These are phyloP conservation scores for Neodiprion fabricii DNA, from an alignment of 1,140 invertebrate species.

Conservation along the genomic window DNA sequence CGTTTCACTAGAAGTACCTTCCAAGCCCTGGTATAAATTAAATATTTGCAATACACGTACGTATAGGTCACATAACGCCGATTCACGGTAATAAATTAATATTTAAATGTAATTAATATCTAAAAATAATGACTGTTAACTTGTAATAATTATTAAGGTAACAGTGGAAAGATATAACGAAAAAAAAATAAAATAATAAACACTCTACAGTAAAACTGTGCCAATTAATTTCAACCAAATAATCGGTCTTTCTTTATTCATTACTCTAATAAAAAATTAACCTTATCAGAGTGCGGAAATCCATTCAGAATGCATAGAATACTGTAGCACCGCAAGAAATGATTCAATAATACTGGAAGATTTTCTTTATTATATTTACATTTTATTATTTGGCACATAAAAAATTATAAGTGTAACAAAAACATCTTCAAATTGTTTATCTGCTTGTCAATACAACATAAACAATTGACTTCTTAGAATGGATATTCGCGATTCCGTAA, in stretches of 20 bases:
- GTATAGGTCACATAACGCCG: slow-evolving; percentile 20
- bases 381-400: neutral
- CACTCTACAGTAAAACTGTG: neutral
- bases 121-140: slow-evolving; percentile 48
- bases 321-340: no score
- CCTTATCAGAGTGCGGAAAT: no score
- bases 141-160: slow-evolving; percentile 48
- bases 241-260: no score
- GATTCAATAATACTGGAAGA: neutral
- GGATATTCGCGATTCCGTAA: no score
- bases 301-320: no score
- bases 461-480: no score
- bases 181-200: slow-evolving; percentile 28
- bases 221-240: no score
- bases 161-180: slow-evolving; percentile 31
- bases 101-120: slow-evolving; percentile 35
- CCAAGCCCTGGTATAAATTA: neutral
- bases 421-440: no score
- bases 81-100: slow-evolving; percentile 38
- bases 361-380: slow-evolving; percentile 5
- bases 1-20: neutral
- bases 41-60: neutral
- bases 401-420: neutral
- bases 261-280: no score
- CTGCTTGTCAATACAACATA: no score